Evolutionary conservation across 2,888 invertebrate genomes (phyloP).

Genomic region (Ennomos fuscantarius): DNA sequence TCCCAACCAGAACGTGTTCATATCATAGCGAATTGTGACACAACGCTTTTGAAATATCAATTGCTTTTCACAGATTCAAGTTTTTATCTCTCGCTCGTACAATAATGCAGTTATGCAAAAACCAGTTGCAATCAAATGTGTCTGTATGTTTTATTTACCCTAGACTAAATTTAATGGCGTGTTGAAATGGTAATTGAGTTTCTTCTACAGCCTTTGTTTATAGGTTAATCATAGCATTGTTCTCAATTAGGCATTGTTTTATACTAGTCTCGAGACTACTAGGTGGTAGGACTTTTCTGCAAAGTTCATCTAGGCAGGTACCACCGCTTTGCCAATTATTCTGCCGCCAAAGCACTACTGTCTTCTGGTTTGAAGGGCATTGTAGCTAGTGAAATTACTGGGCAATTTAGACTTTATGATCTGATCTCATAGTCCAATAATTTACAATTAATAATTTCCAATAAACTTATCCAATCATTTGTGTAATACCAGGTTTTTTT

Average conservation of each 20-base stretch:
- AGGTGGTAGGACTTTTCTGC: too few species aligned
- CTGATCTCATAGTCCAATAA: too few species aligned
- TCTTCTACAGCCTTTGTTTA: background rate
- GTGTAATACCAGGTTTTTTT: too few species aligned
- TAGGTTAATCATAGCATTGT: background rate
- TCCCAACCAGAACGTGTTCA: constrained; percentile 6
- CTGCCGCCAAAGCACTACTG: too few species aligned
- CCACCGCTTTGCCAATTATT: too few species aligned
- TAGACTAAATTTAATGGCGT: constrained; percentile 4
- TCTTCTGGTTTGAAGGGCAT: too few species aligned
- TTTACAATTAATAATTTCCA: too few species aligned
- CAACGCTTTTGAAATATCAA: constrained; percentile 16
- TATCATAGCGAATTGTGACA: background rate
- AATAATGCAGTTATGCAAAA: constrained; percentile 19
- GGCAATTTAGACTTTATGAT: too few species aligned
- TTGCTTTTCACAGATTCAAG: constrained; percentile 7
- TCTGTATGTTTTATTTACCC: constrained; percentile 8
- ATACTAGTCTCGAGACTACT: background rate
- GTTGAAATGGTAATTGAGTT: constrained; percentile 4
- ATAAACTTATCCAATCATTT: too few species aligned
- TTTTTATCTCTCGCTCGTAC: constrained; percentile 18
- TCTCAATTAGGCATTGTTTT: background rate
- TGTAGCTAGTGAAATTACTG: too few species aligned
- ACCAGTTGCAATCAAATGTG: constrained; percentile 9
- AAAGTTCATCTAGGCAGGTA: too few species aligned